Evolutionary conservation across 1,140 invertebrate species (phyloP).

Genomic region (Drosophila simulans): DNA sequence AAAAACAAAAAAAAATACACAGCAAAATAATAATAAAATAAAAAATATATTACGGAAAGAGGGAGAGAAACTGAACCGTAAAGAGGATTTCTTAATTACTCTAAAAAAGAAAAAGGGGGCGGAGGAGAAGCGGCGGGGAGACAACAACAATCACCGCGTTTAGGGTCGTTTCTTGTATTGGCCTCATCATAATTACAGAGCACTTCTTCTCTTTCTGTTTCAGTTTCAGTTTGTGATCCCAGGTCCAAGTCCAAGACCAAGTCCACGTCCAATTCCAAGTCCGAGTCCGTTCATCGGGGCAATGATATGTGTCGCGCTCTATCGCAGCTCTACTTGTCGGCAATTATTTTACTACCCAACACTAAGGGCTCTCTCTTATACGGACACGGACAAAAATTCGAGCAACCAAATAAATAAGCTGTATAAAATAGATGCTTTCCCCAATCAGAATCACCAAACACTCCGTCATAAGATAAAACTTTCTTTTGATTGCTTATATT

Average conservation of each 20-base stretch:
- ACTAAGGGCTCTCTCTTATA: slow-evolving; percentile 41
- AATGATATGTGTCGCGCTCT: slow-evolving; percentile 80
- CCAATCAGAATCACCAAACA: not conserved
- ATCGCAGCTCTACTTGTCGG: slow-evolving; percentile 58
- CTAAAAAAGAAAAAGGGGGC: slow-evolving; percentile 45
- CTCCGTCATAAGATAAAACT: no score
- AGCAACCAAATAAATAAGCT: not conserved
- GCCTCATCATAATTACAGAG: slow-evolving; percentile 81
- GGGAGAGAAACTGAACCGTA: slow-evolving; percentile 35
- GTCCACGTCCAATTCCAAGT: slow-evolving; percentile 25
- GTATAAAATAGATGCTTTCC: not conserved
- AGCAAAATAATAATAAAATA: not conserved
- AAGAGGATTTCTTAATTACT: slow-evolving; percentile 83
- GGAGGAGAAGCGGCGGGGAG: slow-evolving; percentile 27
- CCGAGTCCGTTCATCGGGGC: slow-evolving; percentile 52
- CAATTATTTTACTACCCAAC: slow-evolving; percentile 81
- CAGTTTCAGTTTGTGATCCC: slow-evolving; percentile 14
- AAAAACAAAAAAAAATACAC: slow-evolving; percentile 16
- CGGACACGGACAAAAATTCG: slow-evolving; percentile 5
- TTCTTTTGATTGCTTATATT: no score
- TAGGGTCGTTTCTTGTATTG: slow-evolving; percentile 80
- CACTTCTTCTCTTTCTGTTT: slow-evolving; percentile 48
- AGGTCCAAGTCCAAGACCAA: slow-evolving; percentile 27
- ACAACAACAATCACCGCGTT: slow-evolving; percentile 55
- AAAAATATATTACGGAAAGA: slow-evolving; percentile 20